Evolutionary conservation across 2,888 invertebrate genomes (phyloP).

Genomic region (Tenthredo scrophulariae): DNA sequence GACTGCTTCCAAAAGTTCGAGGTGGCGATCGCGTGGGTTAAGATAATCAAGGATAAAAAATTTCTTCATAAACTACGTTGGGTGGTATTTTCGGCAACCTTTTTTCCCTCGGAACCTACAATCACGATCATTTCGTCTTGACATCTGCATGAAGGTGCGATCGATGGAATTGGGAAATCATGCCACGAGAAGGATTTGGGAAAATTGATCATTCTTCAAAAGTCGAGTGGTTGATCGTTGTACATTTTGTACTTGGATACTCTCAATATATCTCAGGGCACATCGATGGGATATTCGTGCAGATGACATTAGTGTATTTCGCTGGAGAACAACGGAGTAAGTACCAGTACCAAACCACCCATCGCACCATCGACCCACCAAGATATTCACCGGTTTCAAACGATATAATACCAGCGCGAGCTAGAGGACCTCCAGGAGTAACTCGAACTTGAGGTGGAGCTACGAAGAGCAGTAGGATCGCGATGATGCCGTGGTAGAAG

Average conservation of each 20-base stretch:
- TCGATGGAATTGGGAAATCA: too few relatives aligned
- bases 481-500: slow-evolving; percentile 59
- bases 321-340: neutral
- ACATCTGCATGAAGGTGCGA: too few relatives aligned
- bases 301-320: slow-evolving; percentile 37
- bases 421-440: slow-evolving; percentile 27
- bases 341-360: neutral
- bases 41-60: neutral
- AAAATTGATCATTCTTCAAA: too few relatives aligned
- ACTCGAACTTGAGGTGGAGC: slow-evolving; percentile 32
- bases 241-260: neutral
- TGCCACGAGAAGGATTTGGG: too few relatives aligned
- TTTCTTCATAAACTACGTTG: neutral
- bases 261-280: neutral
- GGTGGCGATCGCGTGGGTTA: neutral
- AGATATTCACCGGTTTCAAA: slow-evolving; percentile 9
- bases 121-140: neutral
- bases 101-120: neutral
- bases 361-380: neutral
- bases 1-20: neutral
- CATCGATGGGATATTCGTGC: neutral
- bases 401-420: neutral
- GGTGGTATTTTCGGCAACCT: neutral
- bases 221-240: neutral
- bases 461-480: slow-evolving; percentile 14